Evolutionary conservation across 2,888 invertebrate genomes (phyloP), one percentile per base, ranked within the genome.

Genomic region (Cheilosia grossa): DNA sequence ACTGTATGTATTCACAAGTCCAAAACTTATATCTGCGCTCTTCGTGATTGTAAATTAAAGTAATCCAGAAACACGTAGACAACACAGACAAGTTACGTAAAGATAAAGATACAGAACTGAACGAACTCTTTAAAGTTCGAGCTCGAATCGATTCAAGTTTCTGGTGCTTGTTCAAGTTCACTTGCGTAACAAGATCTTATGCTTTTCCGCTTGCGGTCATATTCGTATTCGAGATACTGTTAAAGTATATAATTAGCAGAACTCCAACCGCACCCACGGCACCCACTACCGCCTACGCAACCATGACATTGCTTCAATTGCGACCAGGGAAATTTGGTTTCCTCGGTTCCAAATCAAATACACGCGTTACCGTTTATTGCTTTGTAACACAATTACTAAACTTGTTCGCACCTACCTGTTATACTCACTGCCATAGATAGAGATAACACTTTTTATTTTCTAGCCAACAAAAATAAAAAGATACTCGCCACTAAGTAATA

Each of bases 401-500:
- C n/a, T 19, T 17, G 19, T 17, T 47, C 15, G 47, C 47, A 47
- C 47, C 51, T 51, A 17, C 13, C 13, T 37, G 37, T 37, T 37
- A 37, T 37, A 37, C 13, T 37, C 37, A 33, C 33, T 33, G 33
- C 33, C 33, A 37, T 2, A 37, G 33, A 37, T 37, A 37, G 33
- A 37, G 33, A 37, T 37, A 37, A 37, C 37, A 37, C 37, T 13
- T 37, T 37, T 37, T 37, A 7, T 33, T 42, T 27, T 24, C 42
- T 51, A 19, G 6, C 21, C 19, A 24, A 6, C 24, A 51, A 21
- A 21, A 21, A n/a, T 0, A 10, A 10, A 33, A 0, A 33, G 33
- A 2, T 33, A 37, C 10, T 37, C 37, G 27, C 54, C 24, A 10
- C 21, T 5, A 49, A 56, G 30, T 56, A 58, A 56, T 74, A 74